A percentile compares a stretch with the other conserved stretches of the same genome.
Conservation (phyloP, 2,888 invertebrate genomes). For the Ischnus inquisitorius region DNA sequence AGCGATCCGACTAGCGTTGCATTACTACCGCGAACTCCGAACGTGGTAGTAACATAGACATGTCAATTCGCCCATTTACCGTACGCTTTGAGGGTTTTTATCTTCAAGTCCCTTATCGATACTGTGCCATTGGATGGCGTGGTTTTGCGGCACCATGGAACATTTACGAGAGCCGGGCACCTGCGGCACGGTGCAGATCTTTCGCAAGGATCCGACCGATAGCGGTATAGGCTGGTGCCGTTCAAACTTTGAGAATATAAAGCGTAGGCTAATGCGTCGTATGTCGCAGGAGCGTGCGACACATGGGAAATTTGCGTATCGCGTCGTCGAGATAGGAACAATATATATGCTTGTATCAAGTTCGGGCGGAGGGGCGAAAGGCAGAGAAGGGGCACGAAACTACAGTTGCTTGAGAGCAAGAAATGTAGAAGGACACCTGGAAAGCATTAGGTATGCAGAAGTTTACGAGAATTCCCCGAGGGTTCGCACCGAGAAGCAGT, state of each 20-base stretch:
- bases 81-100: not conserved
- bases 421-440: slow-evolving; percentile 15
- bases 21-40: not conserved
- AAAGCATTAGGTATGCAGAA: slow-evolving; percentile 48
- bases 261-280: not conserved
- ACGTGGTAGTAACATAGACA: not conserved
- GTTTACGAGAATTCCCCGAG: slow-evolving; percentile 43
- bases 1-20: not conserved
- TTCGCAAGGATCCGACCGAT: not conserved
- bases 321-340: not conserved
- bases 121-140: not conserved
- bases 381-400: not conserved
- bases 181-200: not conserved
- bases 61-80: not conserved
- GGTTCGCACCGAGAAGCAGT: slow-evolving; percentile 21
- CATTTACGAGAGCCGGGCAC: not conserved
- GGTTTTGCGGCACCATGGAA: slow-evolving; percentile 7
- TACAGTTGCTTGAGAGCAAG: not conserved
- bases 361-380: too few species aligned
- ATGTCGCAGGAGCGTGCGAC: not conserved
- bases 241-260: slow-evolving; percentile 14
- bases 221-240: not conserved
- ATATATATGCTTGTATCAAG: not conserved
- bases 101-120: not conserved
- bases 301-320: slow-evolving; percentile 25